These are phyloP conservation scores for Desmophyllum pertusum DNA, from an alignment of 92 coral and sea anemone genomes.

Conservation along the genomic window DNA sequence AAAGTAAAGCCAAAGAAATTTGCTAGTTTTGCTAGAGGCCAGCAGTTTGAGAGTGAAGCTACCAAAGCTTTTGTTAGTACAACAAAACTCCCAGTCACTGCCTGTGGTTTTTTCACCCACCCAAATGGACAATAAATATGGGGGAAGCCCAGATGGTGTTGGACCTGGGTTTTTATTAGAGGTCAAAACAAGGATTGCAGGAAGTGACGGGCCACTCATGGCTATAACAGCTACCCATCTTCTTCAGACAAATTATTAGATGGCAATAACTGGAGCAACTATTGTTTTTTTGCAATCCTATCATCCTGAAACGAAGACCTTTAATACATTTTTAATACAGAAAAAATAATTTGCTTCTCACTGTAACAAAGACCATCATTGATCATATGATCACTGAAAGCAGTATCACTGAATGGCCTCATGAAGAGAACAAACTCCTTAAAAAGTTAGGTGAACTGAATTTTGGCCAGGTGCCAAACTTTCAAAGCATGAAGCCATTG, in stretches of 20 bases:
- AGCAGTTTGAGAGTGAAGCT: slow-evolving; percentile 53
- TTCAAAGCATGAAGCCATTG: slow-evolving; percentile 52
- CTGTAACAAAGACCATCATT: slow-evolving; percentile 47
- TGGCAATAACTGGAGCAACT: slow-evolving; percentile 61
- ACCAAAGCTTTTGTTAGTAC: slow-evolving; percentile 30
- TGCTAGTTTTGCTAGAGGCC: slow-evolving; percentile 46
- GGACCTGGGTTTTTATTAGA: slow-evolving; percentile 57
- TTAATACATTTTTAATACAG: slow-evolving; percentile 46
- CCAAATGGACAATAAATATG: slow-evolving; percentile 52
- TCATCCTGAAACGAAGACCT: slow-evolving; percentile 53
- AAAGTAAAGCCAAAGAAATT: slow-evolving; percentile 59
- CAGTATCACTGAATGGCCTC: slow-evolving; percentile 58
- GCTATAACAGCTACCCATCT: slow-evolving; percentile 48
- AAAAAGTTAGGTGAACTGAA: slow-evolving; percentile 56
- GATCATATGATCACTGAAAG: slow-evolving; percentile 53
- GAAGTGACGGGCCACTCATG: slow-evolving; percentile 51
- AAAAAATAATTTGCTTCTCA: slow-evolving; percentile 41
- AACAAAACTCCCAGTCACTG: slow-evolving; percentile 42
- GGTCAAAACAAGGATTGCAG: slow-evolving; percentile 56
- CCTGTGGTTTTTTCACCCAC: slow-evolving; percentile 57
- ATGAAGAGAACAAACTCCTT: slow-evolving; percentile 56
- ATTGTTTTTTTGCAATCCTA: slow-evolving; percentile 52
- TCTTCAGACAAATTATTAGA: slow-evolving; percentile 57
- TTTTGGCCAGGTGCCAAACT: slow-evolving; percentile 54
- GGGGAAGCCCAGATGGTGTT: slow-evolving; percentile 67